phyloP scores from a whole-genome alignment of 2,888 invertebrate species.

The Anodontia alba region DNA sequence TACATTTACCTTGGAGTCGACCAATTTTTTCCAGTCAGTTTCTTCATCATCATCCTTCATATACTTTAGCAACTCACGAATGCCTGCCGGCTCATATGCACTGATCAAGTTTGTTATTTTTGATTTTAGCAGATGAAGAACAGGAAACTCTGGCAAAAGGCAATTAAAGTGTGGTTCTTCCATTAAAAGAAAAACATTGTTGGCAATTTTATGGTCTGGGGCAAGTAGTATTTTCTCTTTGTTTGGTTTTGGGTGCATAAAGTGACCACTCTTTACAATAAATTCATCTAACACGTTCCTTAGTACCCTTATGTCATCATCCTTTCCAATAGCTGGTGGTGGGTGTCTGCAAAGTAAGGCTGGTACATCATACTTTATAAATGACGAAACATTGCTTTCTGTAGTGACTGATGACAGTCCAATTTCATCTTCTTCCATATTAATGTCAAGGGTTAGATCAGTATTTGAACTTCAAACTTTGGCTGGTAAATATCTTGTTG shows the following conservation, averaged over 20 bases:
- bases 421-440: background rate
- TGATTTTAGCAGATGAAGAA: background rate
- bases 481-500: background rate
- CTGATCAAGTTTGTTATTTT: slow-evolving; percentile 25
- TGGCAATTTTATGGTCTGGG: slow-evolving; percentile 55
- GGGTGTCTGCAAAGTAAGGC: background rate
- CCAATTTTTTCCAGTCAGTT: slow-evolving; percentile 1
- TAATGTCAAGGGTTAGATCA: background rate
- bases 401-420: background rate
- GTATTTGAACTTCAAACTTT: background rate
- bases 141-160: slow-evolving; percentile 9
- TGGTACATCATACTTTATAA: background rate
- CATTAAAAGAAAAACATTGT: slow-evolving; percentile 18
- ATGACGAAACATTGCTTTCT: slow-evolving; percentile 6
- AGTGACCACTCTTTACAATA: slow-evolving; percentile 32
- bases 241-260: background rate
- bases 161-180: background rate
- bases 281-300: slow-evolving; percentile 52
- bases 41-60: slow-evolving; percentile 7
- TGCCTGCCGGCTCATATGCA: slow-evolving; percentile 19
- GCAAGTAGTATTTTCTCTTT: slow-evolving; percentile 49
- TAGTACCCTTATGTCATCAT: slow-evolving; percentile 8
- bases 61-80: background rate
- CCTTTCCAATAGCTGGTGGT: background rate
- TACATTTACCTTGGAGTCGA: slow-evolving; percentile 5